Conservation (phyloP, 37 sponge, comb jelly and placozoan species). For the Oopsacas minuta region DNA sequence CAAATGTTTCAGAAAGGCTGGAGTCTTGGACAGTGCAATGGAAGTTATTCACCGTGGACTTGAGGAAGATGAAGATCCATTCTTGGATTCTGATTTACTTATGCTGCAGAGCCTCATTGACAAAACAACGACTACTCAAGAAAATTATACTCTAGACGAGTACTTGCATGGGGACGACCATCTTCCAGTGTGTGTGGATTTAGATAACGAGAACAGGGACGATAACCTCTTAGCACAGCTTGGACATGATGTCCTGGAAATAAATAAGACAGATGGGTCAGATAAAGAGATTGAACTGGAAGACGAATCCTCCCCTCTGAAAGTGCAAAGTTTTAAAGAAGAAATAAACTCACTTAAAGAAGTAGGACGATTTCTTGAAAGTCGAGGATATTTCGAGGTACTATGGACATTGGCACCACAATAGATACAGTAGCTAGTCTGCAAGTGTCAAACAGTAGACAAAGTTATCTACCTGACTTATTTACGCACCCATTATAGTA, state of each 20-base stretch:
- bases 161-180: background rate
- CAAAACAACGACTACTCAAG: background rate
- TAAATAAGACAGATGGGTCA: background rate
- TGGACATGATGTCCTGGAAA: background rate
- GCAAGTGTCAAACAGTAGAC: background rate
- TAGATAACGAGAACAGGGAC: background rate
- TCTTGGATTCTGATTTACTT: background rate
- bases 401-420: slow-evolving; percentile 3
- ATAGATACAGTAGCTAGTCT: slow-evolving; percentile 21
- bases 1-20: slow-evolving; percentile 48
- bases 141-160: background rate
- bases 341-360: slow-evolving; percentile 18
- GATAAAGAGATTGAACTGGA: slow-evolving; percentile 6
- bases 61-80: background rate
- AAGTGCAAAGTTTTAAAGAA: background rate
- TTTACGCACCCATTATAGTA: background rate
- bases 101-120: background rate
- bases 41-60: background rate
- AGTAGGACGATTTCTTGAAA: slow-evolving; percentile 28
- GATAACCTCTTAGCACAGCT: background rate
- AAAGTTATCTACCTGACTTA: background rate
- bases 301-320: background rate
- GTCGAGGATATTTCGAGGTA: slow-evolving; percentile 16
- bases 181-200: slow-evolving; percentile 18
- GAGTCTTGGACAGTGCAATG: background rate